Evolutionary conservation across 2,888 invertebrate genomes (phyloP).

Genomic region (Tipula unca): DNA sequence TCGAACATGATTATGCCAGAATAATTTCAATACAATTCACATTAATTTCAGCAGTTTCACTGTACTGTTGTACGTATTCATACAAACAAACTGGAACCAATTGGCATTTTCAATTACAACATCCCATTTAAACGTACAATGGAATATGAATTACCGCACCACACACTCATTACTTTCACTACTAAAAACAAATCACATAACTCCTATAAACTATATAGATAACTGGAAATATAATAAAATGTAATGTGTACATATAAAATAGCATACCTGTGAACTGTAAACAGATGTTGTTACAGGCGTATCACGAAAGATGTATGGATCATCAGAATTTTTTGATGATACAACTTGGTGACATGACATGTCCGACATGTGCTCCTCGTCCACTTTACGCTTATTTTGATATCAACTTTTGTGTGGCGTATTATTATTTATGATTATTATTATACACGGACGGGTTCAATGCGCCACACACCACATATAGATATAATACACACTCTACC

Average conservation of each 20-base stretch:
- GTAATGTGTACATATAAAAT: background rate
- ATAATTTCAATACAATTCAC: background rate
- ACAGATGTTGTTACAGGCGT: slow-evolving; percentile 38
- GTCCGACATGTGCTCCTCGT: slow-evolving; percentile 30
- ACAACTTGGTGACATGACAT: slow-evolving; percentile 43
- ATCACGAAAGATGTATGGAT: slow-evolving; percentile 44
- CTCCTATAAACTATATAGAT: background rate
- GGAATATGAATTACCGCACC: background rate
- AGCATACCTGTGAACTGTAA: slow-evolving; percentile 40
- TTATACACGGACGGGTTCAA: slow-evolving; percentile 18
- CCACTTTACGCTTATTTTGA: background rate
- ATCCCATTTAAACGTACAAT: background rate
- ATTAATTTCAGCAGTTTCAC: background rate
- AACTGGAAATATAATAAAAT: background rate
- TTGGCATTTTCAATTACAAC: background rate
- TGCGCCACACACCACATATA: background rate
- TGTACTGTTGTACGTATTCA: background rate
- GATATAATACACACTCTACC: background rate
- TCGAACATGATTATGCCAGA: background rate
- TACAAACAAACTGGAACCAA: background rate
- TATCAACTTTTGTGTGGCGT: background rate
- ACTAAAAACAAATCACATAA: background rate
- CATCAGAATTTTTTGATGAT: slow-evolving; percentile 32
- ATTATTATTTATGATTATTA: background rate
- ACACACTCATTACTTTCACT: background rate